Conservation (phyloP, 2,888 invertebrate genomes). For the Acrocyrtus sp. region DNA sequence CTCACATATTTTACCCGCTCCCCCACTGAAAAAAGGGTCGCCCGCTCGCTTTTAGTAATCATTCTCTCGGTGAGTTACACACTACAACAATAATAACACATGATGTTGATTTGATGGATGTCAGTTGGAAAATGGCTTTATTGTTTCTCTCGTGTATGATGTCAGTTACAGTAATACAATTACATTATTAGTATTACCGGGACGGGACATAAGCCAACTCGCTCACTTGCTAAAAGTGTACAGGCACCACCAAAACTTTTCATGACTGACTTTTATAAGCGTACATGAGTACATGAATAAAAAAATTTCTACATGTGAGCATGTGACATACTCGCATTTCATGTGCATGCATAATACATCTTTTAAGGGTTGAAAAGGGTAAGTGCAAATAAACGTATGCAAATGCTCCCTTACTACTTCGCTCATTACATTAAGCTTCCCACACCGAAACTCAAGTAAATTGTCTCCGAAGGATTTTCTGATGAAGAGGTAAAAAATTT, state of each 20-base stretch:
- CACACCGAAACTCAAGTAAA: too few species aligned
- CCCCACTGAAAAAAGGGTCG: too few species aligned
- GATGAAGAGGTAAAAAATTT: constrained; percentile 12
- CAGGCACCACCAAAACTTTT: too few species aligned
- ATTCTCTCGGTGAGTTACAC: constrained; percentile 22
- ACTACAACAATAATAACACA: constrained; percentile 9
- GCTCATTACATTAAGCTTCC: too few species aligned
- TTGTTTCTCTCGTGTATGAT: constrained; percentile 52
- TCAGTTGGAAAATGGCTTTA: constrained; percentile 58
- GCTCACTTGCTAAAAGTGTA: background rate
- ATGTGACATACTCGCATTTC: background rate
- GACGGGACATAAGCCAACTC: background rate
- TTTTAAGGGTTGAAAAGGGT: background rate
- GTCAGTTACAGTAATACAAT: constrained; percentile 50
- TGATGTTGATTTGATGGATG: constrained; percentile 61
- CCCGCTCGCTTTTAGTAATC: too few species aligned
- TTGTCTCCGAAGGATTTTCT: constrained; percentile 3
- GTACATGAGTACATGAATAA: background rate
- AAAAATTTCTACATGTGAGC: constrained; percentile 1
- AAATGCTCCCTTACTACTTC: background rate
- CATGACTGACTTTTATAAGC: background rate
- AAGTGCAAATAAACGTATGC: constrained; percentile 1
- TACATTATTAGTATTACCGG: constrained; percentile 46
- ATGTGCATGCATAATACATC: background rate
- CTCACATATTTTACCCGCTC: constrained; percentile 17